Base-by-base conservation (phyloP, 2,888 invertebrate species). In the Choristoneura rosaceana region DNA sequence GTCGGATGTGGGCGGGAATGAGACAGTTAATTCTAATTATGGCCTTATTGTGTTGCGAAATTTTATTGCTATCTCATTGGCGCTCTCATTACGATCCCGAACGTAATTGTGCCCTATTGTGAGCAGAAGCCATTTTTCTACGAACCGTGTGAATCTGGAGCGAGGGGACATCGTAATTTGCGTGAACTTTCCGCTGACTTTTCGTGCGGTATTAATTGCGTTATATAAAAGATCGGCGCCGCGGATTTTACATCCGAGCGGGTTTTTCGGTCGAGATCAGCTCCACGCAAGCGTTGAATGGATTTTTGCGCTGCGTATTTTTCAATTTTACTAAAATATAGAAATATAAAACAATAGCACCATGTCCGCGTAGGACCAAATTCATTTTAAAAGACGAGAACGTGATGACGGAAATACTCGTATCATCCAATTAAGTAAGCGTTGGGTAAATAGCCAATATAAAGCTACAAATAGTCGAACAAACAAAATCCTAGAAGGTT, bases 11-110 rank as follows among this genome's bases (percentile, higher is more conserved):
- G 92, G 92, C 81, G 90, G 87, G 87, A 87, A 89, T 84, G 91
- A 91, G 89, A 93, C 90, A 91, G 93, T 93, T 93, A 92, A 93
- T 94, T 92, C 90, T 93, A 94, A 94, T 93, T 92, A 93, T 87
- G 86, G 82, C 82, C 81, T 88, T 89, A 93, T 93, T 94, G 93
- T 93, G 86, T 82, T 87, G 84, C 88, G 84, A 90, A 90, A 90
- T 92, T 93, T 93, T 93, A 93, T 93, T 87, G 92, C 92, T 88
- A 91, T 92, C 93, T 92, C 93, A 93, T 93, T 92, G 91, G 88
- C 84, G 81, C 85, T 84, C 88, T 93, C 90, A 92, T 93, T 92
- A 92, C 85, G 82, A 76, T 78, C 77, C 76, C 79, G 76, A 75
- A 78, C 84, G 91, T 93, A 93, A 93, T 94, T 92, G 88, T 89